A percentile compares a stretch with the other conserved stretches of the same genome.
Conservation (phyloP, 2,888 invertebrate genomes). For the Hemistola chrysoprasaria region DNA sequence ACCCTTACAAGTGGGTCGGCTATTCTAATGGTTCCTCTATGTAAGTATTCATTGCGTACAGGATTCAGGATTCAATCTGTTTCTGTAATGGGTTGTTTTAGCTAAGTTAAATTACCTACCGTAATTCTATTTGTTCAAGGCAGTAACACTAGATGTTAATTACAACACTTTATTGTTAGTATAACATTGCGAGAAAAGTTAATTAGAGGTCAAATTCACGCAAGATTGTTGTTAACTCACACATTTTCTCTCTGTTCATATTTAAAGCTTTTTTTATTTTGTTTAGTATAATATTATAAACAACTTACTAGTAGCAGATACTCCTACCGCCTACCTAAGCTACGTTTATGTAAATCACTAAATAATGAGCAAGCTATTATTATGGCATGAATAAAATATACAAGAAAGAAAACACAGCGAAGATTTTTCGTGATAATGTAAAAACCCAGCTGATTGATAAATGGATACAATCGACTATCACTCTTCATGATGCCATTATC, state of each 20-base stretch:
- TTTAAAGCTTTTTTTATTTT: no score
- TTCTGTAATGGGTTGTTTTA: constrained; percentile 13
- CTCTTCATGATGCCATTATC: constrained; percentile 22
- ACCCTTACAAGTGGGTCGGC: constrained; percentile 11
- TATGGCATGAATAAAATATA: not conserved
- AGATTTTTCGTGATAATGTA: constrained; percentile 13
- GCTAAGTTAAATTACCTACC: constrained; percentile 20
- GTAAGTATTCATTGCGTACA: constrained; percentile 16
- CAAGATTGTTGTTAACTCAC: constrained; percentile 5
- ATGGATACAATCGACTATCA: constrained; percentile 21
- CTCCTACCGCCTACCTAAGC: no score
- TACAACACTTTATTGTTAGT: constrained; percentile 31
- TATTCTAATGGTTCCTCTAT: constrained; percentile 18
- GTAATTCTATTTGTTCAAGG: constrained; percentile 18
- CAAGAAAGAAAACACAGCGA: constrained; percentile 3
- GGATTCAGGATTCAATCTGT: constrained; percentile 21
- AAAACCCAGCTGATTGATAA: constrained; percentile 26
- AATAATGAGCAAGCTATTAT: no score
- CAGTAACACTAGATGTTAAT: constrained; percentile 32
- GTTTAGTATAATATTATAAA: no score
- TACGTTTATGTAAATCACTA: no score
- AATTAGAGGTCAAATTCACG: constrained; percentile 17
- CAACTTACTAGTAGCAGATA: no score
- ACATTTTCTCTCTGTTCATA: not conserved
- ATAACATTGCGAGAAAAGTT: constrained; percentile 33